phyloP scores from a whole-genome alignment of 2,888 invertebrate genomes.

The Thecophora atra region DNA sequence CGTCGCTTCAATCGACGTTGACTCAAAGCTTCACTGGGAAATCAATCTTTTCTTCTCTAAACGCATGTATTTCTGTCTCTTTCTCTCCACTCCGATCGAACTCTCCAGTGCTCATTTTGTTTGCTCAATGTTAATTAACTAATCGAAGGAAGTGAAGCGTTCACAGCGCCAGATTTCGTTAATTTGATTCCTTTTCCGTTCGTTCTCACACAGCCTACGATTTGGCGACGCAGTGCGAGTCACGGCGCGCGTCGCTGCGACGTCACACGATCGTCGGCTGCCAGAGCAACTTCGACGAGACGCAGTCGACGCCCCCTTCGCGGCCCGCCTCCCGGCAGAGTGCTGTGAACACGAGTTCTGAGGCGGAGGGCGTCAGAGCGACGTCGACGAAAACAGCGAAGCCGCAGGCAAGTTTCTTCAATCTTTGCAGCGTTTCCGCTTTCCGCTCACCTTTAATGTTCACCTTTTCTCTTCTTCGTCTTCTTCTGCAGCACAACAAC shows the following conservation, averaged over 20 bases:
- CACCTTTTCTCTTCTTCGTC: no score
- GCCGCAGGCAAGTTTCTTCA: slow-evolving; percentile 19
- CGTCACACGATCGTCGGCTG: slow-evolving; percentile 75
- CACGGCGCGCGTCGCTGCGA: slow-evolving; percentile 74
- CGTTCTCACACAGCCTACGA: slow-evolving; percentile 73
- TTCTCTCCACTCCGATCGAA: not conserved
- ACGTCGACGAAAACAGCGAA: not conserved
- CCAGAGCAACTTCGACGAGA: slow-evolving; percentile 67
- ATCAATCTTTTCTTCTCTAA: slow-evolving; percentile 2
- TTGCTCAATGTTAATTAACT: not conserved
- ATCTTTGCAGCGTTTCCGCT: no score
- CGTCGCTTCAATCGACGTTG: not conserved
- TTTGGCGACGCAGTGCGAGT: slow-evolving; percentile 82
- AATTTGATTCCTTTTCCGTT: not conserved
- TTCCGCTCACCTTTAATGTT: no score
- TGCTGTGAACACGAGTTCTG: slow-evolving; percentile 55
- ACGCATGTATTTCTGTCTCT: slow-evolving; percentile 1
- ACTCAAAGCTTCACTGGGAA: not conserved
- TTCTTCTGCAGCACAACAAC: slow-evolving; percentile 46
- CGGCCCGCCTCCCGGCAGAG: slow-evolving; percentile 73
- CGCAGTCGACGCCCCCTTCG: slow-evolving; percentile 73
- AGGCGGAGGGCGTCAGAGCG: slow-evolving; percentile 23
- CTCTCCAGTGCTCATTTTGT: not conserved
- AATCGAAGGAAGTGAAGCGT: not conserved
- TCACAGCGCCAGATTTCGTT: not conserved